Percentiles rank a stretch among this genome's conserved stretches.
Conservation (phyloP, 2,797 vertebrate species). For the Oryzias dopingdopingensis region DNA sequence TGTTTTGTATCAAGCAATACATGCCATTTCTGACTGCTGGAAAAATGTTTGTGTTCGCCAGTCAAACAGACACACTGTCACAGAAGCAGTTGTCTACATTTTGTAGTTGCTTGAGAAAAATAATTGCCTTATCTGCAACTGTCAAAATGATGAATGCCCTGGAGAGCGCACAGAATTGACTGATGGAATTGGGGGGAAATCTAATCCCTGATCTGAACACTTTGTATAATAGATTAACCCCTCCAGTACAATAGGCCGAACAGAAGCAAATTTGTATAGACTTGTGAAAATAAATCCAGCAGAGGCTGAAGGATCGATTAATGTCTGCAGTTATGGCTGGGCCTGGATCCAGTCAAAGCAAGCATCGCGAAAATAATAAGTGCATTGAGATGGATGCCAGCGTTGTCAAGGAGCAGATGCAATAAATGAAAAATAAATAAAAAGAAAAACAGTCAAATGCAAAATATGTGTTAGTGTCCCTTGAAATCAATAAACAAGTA, state of each 20-base stretch:
- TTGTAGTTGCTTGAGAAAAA: conserved; percentile 80
- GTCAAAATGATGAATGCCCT: conserved; percentile 83
- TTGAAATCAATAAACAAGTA: too few relatives aligned
- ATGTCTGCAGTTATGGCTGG: conserved; percentile 60
- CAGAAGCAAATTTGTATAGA: conserved; percentile 75
- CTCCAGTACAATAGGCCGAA: conserved; percentile 66
- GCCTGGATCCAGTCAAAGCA: conserved; percentile 45
- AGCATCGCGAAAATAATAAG: conserved; percentile 37
- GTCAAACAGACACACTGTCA: conserved; percentile 79
- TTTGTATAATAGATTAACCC: conserved; percentile 80
- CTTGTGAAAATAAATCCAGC: conserved; percentile 65
- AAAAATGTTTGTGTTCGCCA: conserved; percentile 72
- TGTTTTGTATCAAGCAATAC: conserved; percentile 57
- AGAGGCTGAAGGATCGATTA: conserved; percentile 69
- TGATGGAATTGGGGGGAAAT: conserved; percentile 78
- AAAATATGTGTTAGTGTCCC: too few relatives aligned
- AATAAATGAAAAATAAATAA: neutral
- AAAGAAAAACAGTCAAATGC: neutral
- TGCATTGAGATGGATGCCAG: conserved; percentile 42
- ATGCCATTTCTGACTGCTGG: conserved; percentile 64
- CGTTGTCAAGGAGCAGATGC: conserved; percentile 12
- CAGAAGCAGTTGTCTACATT: conserved; percentile 79
- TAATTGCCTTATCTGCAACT: conserved; percentile 84
- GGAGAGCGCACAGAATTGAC: conserved; percentile 77
- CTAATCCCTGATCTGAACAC: conserved; percentile 81